Evolutionary conservation across 2,888 invertebrate species (phyloP), one percentile per base, ranked within the genome.

Genomic region (Pheosia tremula): DNA sequence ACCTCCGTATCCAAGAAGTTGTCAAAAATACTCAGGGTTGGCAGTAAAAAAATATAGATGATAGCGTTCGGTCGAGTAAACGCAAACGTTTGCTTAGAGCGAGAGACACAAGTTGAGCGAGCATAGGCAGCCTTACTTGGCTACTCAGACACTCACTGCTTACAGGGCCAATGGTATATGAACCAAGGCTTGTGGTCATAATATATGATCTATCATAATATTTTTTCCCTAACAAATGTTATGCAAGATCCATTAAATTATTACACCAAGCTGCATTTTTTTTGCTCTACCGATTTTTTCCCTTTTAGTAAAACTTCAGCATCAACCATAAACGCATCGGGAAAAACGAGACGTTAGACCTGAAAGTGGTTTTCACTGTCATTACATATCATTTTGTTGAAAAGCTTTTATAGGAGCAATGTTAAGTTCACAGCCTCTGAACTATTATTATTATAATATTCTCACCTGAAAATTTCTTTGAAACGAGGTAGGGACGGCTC

Each of bases 291-390:
- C 53, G 68, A 62, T 56, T 45, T 7, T 55, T 63, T 56, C 47
- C 24, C 7, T 58, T 57, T 66, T 41, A 60, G 8, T 63, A 52
- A 58, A 64, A 61, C 62, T 64, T 64, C 24, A 64, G 64, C 73
- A 71, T 72, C 80, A 74, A 77, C 77, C 71, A 77, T 76, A 78
- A 83, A 79, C 77, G 80, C 78, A 84, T 80, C 75, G 75, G 78
- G 75, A 75, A 82, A 86, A 84, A 86, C 80, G 81, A 84, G 89
- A 88, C 83, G 81, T 81, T 66, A 72, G 81, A 81, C 78, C 75
- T 74, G 78, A 81, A 85, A 90, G 88, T 86, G 87, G 86, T 87
- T 85, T 89, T 80, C 81, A 74, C 81, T 85, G 86, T 86, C 84
- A 88, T 89, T 89, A 89, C 78, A 82, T 80, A 80, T 85, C 85